These are phyloP conservation scores for Corapipo altera DNA, from an alignment of 2,113 vertebrate species.

Conservation along the genomic window DNA sequence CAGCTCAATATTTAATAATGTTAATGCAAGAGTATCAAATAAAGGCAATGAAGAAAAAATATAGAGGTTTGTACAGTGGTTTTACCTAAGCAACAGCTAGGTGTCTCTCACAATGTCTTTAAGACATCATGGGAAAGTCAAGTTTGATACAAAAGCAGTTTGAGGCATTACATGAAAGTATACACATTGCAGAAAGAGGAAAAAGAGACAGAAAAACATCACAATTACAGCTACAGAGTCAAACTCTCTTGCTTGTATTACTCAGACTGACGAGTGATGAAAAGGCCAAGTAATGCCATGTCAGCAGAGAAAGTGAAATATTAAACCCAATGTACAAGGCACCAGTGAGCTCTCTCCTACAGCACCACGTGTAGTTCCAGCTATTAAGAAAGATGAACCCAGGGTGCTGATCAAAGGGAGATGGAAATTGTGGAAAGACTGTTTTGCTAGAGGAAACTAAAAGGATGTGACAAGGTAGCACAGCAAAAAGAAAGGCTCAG, in stretches of 20 bases:
- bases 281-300: background rate
- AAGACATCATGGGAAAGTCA: background rate
- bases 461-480: fast-evolving
- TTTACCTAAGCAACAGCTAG: background rate
- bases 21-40: background rate
- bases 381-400: background rate
- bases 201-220: background rate
- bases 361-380: background rate
- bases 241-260: background rate
- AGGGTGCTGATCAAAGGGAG: background rate
- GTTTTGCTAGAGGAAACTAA: background rate
- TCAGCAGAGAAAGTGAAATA: background rate
- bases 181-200: background rate
- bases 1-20: background rate
- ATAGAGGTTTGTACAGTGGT: fast-evolving
- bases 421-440: background rate
- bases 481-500: background rate
- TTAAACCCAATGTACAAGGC: background rate
- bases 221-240: background rate
- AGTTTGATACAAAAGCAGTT: background rate
- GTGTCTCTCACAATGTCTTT: background rate
- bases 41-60: background rate
- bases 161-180: background rate
- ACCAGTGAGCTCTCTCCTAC: background rate
- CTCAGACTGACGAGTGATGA: background rate